Base-by-base conservation (phyloP, 2,888 invertebrate species). In the Ormyrus rosae region DNA sequence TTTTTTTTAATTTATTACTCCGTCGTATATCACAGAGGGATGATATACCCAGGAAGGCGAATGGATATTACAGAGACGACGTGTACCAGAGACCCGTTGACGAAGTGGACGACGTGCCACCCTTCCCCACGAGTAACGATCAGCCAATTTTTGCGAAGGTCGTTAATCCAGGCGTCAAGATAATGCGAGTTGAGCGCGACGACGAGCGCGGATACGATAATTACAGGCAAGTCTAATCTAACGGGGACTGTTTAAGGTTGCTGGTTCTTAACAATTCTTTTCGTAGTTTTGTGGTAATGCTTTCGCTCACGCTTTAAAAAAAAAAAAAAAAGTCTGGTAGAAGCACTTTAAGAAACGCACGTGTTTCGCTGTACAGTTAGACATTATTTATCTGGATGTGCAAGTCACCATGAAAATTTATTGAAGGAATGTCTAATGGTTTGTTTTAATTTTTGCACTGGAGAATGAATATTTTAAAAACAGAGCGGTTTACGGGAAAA, bases 111-210 rank as follows among this genome's bases (percentile, higher is more conserved):
- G 90, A 90, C 78, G 88, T 88, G 5, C 90, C 90, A 51, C 87
- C 87, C 7, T 91, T 91, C 78, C 90, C 90, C 13, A 84, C 84
- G 0, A 86, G 85, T 67, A 86, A 85, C 65, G 83, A 80, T 19
- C 87, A 86, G 6, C 82, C 87, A 0, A 84, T 87, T 70, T 90
- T 90, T 78, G 84, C 89, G 0, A 90, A 88, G 74, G 85, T 90
- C 51, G 81, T 88, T 45, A 89, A 90, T 83, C 90, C 90, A 0
- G 86, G 89, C 19, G 88, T 91, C 70, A 91, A 89, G 82, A 90
- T 90, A 65, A 90, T 90, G 90, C 85, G 86, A 73, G 89, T 91
- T 55, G 90, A 90, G 53, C 87, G 87, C 6, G 90, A 90, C 51
- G 84, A 86, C 63, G 88, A 89, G 4, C 55, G 67, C 50, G 9